Evolutionary conservation across 2,888 invertebrate genomes (phyloP).

Genomic region (Dione juno): DNA sequence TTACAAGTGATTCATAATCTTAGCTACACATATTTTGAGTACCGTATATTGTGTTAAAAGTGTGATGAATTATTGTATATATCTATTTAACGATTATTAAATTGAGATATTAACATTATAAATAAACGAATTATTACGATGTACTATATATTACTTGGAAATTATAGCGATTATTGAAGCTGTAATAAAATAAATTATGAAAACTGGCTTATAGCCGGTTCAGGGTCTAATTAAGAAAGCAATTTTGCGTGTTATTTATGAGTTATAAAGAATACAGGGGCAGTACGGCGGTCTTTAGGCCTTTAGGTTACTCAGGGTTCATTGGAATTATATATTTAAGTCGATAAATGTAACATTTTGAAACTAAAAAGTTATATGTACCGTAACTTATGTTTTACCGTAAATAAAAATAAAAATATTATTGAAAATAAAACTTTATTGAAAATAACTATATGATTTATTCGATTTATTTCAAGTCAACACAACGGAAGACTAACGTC

Average conservation of each 20-base stretch:
- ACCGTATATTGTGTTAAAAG: background rate
- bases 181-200: slow-evolving; percentile 8
- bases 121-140: background rate
- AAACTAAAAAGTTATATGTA: background rate
- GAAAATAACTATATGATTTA: background rate
- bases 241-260: slow-evolving; percentile 78
- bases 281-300: slow-evolving; percentile 55
- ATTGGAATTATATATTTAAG: slow-evolving; percentile 50
- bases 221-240: slow-evolving; percentile 75
- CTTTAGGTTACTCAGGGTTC: slow-evolving; percentile 58
- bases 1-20: too few species aligned
- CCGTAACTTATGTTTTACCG: too few species aligned
- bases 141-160: background rate
- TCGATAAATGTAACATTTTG: background rate
- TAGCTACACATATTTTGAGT: too few species aligned
- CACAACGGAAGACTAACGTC: slow-evolving; percentile 9
- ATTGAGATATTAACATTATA: background rate
- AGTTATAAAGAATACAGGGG: slow-evolving; percentile 66
- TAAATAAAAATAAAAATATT: too few species aligned
- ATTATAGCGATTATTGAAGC: slow-evolving; percentile 17
- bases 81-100: background rate
- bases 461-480: slow-evolving; percentile 7
- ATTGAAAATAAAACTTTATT: background rate
- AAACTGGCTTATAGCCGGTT: slow-evolving; percentile 55
- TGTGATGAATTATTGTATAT: background rate